Evolutionary conservation across 2,888 invertebrate species (phyloP), one percentile per base, ranked within the genome.

Genomic region (Lepetodrilus schrolli): DNA sequence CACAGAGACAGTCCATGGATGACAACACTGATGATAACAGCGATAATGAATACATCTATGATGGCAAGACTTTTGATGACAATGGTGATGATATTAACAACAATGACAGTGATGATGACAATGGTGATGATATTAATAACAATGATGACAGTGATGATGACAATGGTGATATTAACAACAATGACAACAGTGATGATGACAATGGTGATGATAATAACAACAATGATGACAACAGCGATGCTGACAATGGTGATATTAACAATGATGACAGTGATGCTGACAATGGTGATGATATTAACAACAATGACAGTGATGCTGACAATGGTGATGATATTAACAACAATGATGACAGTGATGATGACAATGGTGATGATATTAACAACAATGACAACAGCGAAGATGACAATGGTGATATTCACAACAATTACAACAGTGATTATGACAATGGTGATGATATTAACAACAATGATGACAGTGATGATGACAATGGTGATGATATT

Each of bases 301-400:
- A 23, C 10, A 8, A 51, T 17, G 20, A 51, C 10, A 8, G 21
- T 8, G 20, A 51, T 17, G 20, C 20, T 30, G 34, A 66, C 30
- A n/a, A 51, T 51, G 20, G 26, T 51, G 20, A 51, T 51, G 20
- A 51, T 51, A 8, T 23, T 51, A 8, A 51, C 26, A 8, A 51
- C 26, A 8, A 23, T 66, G 34, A 66, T 66, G 34, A 34, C 34
- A n/a, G 30, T 66, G 34, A 66, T 66, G 34, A 66, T 66, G 34
- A 66, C 30, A 17, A 34, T 51, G 20, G 26, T 51, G 20, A 51
- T 51, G 20, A 51, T 51, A 8, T 23, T 51, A 8, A 51, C 26
- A 8, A 51, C 26, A 8, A 51, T 51, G 20, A 51, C 26, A 8
- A 51, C 26, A 17, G 26, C 26, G 20, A 10, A n/a, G 8, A 7